Percentiles rank a stretch among this genome's conserved stretches.
These are phyloP conservation scores for Cebidichthys violaceus DNA, from an alignment of 2,113 vertebrate genomes.

Conservation along the genomic window DNA sequence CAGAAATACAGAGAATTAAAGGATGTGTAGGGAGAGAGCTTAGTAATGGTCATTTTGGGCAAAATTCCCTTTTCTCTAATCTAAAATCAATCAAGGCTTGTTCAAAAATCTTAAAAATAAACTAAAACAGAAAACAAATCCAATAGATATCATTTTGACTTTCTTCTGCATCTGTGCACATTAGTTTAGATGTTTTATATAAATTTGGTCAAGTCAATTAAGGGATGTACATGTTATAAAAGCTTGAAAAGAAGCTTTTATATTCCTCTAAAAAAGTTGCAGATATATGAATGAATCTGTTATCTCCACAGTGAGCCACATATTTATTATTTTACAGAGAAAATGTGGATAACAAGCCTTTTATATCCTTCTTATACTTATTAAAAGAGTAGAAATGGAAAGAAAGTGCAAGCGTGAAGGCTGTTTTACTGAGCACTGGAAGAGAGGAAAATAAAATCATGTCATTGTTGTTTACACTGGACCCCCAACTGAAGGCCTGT, in stretches of 20 bases:
- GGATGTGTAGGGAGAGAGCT: conserved; percentile 15
- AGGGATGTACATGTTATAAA: not conserved
- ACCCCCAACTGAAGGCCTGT: conserved; percentile 37
- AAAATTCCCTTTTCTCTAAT: conserved; percentile 28
- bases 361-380: not conserved
- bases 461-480: conserved; percentile 64
- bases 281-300: conserved; percentile 1
- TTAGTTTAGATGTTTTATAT: not conserved
- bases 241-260: not conserved
- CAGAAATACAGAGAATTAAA: conserved; percentile 47
- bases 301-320: not conserved
- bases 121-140: not conserved
- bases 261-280: not conserved
- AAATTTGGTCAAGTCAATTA: not conserved
- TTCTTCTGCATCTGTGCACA: conserved; percentile 20
- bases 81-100: conserved; percentile 3
- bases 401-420: conserved; percentile 39
- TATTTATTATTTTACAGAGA: not conserved
- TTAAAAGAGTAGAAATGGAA: conserved; percentile 29
- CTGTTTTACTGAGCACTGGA: conserved; percentile 40
- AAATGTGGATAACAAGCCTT: not conserved
- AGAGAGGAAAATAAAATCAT: conserved; percentile 69
- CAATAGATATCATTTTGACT: not conserved
- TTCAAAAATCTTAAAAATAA: not conserved
- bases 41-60: not conserved